Percentiles rank a stretch among this genome's conserved stretches.
Conservation (phyloP, 2,113 vertebrate species). For the Burhinus oedicnemus region DNA sequence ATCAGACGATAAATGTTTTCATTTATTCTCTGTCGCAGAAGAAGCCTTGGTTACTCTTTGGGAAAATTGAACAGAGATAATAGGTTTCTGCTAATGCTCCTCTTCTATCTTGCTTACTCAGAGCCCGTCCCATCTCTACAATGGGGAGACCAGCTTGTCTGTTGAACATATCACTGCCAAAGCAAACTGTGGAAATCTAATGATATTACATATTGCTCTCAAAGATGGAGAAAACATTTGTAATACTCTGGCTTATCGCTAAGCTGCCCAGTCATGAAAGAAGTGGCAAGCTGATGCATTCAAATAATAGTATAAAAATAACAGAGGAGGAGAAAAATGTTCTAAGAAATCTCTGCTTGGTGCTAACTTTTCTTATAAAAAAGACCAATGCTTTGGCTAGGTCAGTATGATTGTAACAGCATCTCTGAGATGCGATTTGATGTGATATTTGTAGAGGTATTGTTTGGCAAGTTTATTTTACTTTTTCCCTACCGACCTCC, state of each 20-base stretch:
- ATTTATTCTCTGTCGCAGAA: not conserved
- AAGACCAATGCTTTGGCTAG: not conserved
- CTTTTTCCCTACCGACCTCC: not conserved
- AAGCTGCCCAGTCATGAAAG: conserved; percentile 26
- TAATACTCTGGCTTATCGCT: conserved; percentile 43
- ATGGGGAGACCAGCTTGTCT: not conserved
- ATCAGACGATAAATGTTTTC: conserved; percentile 33
- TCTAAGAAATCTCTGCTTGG: not conserved
- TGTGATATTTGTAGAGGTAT: not conserved
- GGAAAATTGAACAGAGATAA: conserved; percentile 48
- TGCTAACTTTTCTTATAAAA: not conserved
- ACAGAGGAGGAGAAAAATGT: not conserved
- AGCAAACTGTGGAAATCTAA: conserved; percentile 28
- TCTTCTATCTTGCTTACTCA: conserved; percentile 54
- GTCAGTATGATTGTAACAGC: not conserved
- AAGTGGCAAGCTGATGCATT: not conserved
- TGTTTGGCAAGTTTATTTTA: not conserved
- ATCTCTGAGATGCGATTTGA: not conserved
- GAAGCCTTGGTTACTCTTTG: conserved; percentile 28
- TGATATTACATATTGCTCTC: conserved; percentile 17
- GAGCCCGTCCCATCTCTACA: not conserved
- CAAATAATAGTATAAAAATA: not conserved
- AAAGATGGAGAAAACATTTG: conserved; percentile 29
- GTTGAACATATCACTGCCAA: not conserved
- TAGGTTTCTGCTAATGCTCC: conserved; percentile 18